phyloP scores from a whole-genome alignment of 2,113 vertebrate genomes.

The Sarotherodon lohbergeri region DNA sequence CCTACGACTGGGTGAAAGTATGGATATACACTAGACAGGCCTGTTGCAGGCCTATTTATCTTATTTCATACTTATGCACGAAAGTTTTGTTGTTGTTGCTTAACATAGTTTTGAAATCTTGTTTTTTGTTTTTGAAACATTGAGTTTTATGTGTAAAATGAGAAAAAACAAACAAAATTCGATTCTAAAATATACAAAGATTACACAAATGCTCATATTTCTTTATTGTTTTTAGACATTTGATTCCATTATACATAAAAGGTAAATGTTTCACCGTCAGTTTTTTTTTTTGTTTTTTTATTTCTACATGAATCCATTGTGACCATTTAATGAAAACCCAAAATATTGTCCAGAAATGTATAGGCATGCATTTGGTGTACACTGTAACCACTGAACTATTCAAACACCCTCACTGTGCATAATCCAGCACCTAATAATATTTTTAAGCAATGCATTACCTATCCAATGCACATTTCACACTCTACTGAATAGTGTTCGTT shows the following conservation, averaged over 20 bases:
- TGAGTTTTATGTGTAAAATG: neutral
- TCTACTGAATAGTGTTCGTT: neutral
- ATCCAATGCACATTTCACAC: neutral
- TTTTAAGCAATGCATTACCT: neutral
- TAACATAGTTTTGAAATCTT: neutral
- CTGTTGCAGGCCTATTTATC: neutral
- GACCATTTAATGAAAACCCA: neutral
- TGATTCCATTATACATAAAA: neutral
- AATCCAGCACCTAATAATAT: neutral
- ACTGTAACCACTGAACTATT: neutral
- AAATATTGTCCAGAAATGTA: neutral
- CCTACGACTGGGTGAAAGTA: neutral
- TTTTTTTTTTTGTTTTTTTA: neutral
- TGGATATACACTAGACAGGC: neutral
- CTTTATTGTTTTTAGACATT: neutral
- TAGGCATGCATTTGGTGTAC: neutral
- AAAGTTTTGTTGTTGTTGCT: neutral
- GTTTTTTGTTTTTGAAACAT: neutral
- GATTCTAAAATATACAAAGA: neutral
- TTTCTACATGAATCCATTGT: neutral
- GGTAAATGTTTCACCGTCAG: rapidly evolving
- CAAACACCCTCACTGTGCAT: neutral
- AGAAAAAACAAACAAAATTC: neutral
- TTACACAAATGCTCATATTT: neutral
- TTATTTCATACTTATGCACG: neutral